Evolutionary conservation across 37 sponge, comb jelly and placozoan species (phyloP).

Genomic region (Amphimedon queenslandica): DNA sequence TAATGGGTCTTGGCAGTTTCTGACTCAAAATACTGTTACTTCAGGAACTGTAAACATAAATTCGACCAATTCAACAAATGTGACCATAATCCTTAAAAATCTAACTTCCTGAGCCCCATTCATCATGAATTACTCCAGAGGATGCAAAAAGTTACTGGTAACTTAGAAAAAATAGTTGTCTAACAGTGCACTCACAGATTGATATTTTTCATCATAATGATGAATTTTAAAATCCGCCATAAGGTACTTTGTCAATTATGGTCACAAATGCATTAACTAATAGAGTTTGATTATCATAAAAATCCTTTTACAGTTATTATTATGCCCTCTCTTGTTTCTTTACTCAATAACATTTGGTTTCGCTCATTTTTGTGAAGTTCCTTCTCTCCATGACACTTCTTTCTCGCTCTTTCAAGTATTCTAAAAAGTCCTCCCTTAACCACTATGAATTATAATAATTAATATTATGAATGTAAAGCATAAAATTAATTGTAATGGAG

Average conservation of each 20-base stretch:
- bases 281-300: neutral
- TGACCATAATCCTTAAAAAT: no score
- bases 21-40: slow-evolving; percentile 22
- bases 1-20: slow-evolving; percentile 25
- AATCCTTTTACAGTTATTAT: neutral
- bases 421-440: neutral
- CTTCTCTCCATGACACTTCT: slow-evolving; percentile 2
- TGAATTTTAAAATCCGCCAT: no score
- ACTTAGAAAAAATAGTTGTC: slow-evolving; percentile 6
- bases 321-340: slow-evolving; percentile 4
- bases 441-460: no score
- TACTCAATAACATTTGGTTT: neutral
- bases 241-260: no score
- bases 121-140: no score
- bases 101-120: no score
- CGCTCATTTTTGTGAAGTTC: neutral
- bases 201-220: no score
- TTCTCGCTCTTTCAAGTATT: slow-evolving; percentile 8
- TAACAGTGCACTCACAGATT: no score
- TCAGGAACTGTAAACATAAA: neutral
- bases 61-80: slow-evolving; percentile 9
- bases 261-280: neutral
- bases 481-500: neutral
- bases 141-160: no score
- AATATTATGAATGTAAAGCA: neutral